Conservation (phyloP, 2,113 vertebrate genomes). For the Mola mola region DNA sequence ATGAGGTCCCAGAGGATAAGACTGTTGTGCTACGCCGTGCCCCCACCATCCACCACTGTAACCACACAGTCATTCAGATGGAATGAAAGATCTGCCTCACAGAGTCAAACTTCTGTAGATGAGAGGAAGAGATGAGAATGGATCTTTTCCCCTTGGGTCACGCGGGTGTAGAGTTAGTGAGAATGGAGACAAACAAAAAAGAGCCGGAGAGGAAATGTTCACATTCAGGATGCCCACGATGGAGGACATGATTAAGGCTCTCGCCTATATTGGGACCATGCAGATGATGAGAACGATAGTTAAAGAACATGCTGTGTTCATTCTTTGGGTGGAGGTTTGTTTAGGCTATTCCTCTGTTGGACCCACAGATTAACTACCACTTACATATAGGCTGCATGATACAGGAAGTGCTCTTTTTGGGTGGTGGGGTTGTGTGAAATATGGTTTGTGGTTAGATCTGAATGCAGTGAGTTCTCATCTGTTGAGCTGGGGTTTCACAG, state of each 20-base stretch:
- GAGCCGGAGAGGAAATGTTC: slow-evolving; percentile 57
- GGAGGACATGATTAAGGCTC: slow-evolving; percentile 35
- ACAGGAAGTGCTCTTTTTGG: slow-evolving; percentile 48
- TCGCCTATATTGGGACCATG: slow-evolving; percentile 2
- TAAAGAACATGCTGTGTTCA: slow-evolving; percentile 26
- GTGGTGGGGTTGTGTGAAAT: slow-evolving; percentile 16
- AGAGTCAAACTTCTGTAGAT: slow-evolving; percentile 57
- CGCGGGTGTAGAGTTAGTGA: slow-evolving; percentile 28
- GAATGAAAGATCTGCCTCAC: slow-evolving; percentile 72
- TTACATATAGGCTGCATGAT: slow-evolving; percentile 20
- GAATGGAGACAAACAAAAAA: slow-evolving; percentile 61
- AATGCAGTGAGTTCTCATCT: not conserved
- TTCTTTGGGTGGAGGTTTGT: slow-evolving; percentile 52
- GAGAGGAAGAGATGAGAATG: slow-evolving; percentile 76
- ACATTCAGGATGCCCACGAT: slow-evolving; percentile 43
- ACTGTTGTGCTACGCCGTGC: slow-evolving; percentile 7
- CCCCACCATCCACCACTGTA: slow-evolving; percentile 32
- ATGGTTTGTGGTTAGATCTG: slow-evolving; percentile 35
- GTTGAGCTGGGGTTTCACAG: slow-evolving; percentile 5
- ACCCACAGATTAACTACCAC: slow-evolving; percentile 34
- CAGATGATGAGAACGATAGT: slow-evolving; percentile 29
- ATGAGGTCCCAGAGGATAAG: slow-evolving; percentile 19
- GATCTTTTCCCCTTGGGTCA: slow-evolving; percentile 58
- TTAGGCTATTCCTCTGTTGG: slow-evolving; percentile 35
- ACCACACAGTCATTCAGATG: slow-evolving; percentile 73